Evolutionary conservation across 2,888 invertebrate genomes (phyloP), one percentile per base, ranked within the genome.

Genomic region (Oxystoma pomonae): DNA sequence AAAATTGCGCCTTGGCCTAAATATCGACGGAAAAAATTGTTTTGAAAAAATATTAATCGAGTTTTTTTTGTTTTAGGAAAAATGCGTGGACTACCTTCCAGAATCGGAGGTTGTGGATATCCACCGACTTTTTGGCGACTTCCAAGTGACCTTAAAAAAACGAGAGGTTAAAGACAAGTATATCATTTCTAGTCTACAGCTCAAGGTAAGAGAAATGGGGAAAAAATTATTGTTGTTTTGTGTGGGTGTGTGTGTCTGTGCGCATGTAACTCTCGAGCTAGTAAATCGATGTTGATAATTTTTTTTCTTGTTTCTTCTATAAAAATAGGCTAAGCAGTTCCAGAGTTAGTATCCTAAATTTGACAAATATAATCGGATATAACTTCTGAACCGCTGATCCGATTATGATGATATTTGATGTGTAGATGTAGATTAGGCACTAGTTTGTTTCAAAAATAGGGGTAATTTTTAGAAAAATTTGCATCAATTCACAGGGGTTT

Each of bases 61-160:
- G n/a, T 35, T 35, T 35, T 35, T 35, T 7, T 35, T 35, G 12
- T 82, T 83, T 49, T 79, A 91, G 90, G 92, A 94, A 75, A 92
- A 93, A 80, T 95, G 94, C 80, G 90, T 90, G 58, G 92, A 94
- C 77, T 97, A 97, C 78, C 86, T 96, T 51, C 96, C 96, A 19
- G 92, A 95, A 9, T 93, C 94, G 1, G 93, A 94, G 75, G 90
- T 94, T n/a, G 84, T 93, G 1, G 96, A 96, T 78, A 92, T 92
- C 79, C 91, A 92, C 76, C 85, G 92, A 56, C 85, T 89, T 35
- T 95, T 91, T 76, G 96, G 95, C 1, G 94, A 96, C 75, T 96
- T 86, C 80, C 92, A 94, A 78, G 87, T 95, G 7, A 91, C 92
- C 1, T 82, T 96, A 59, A 94, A 94, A 81, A 92, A 91, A 75